Evolutionary conservation across 2,113 vertebrate genomes (phyloP), one percentile per base, ranked within the genome.

Genomic region (Pelvicachromis taeniatus): DNA sequence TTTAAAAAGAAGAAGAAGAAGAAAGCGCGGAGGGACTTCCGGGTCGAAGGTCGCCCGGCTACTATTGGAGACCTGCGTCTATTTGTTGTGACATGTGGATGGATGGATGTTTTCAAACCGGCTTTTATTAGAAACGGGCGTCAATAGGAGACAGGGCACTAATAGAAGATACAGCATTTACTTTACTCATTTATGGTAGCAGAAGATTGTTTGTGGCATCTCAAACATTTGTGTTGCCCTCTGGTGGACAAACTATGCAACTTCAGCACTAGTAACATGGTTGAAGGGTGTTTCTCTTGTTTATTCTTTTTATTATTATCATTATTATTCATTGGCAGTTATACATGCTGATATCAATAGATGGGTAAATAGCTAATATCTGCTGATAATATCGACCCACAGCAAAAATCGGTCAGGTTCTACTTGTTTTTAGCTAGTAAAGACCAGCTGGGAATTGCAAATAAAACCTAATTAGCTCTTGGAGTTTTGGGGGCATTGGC

Each of bases 261-360:
- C 19, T 14, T 65, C 11, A 65, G 0, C 21, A 65, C 33, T 40
- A 2, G 0, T 8, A 38, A 65, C 1, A 0, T 65, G 61, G 61
- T 65, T 65, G 61, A 65, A 40, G 33, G 35, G 61, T 65, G 61
- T 65, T 65, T 65, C 61, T 35, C 33, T 14, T 65, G 1, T 65
- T 0, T 14, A 40, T 33, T 65, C 12, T 2, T 14, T 9, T n/a
- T 63, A 3, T 0, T 45, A 14, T 26, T 26, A 59, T 59, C 17
- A 17, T 17, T 31, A 58, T 13, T 40, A 65, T 40, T 65, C 0
- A 65, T 40, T 65, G 35, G 35, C 0, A 65, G 33, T 40, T 65
- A 40, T 65, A 40, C 35, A 40, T 40, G 61, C 11, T 21, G 35
- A 65, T 40, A 40, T 38, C 35, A 65, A 12, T 10, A 38, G 17